phyloP scores from a whole-genome alignment of 2,888 invertebrate species.

The Scaptomyza flava region DNA sequence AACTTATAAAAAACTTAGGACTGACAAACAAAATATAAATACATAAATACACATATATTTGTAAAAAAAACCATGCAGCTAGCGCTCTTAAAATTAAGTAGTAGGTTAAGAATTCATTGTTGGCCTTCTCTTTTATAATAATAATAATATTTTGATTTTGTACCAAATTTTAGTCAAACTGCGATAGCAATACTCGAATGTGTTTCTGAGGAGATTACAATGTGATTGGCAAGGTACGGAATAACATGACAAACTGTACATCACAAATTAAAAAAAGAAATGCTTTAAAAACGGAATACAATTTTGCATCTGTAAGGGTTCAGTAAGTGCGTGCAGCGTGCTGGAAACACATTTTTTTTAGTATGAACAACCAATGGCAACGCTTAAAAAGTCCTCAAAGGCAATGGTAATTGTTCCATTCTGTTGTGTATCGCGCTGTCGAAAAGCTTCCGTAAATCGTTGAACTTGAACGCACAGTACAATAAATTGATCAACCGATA shows the following conservation, averaged over 20 bases:
- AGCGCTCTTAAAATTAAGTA: too few species aligned
- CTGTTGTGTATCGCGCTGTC: slow-evolving; percentile 90
- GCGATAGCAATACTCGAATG: slow-evolving; percentile 55
- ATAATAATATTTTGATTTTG: too few species aligned
- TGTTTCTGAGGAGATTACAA: slow-evolving; percentile 56
- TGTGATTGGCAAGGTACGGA: slow-evolving; percentile 39
- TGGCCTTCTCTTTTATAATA: too few species aligned
- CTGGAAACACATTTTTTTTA: slow-evolving; percentile 16
- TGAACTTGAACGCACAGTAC: slow-evolving; percentile 95
- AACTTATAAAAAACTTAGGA: too few species aligned
- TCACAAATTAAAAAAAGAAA: slow-evolving; percentile 42
- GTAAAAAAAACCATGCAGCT: too few species aligned
- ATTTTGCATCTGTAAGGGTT: slow-evolving; percentile 15
- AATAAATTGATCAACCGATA: slow-evolving; percentile 94
- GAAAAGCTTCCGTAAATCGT: slow-evolving; percentile 94
- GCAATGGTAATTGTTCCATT: slow-evolving; percentile 93
- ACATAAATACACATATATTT: too few species aligned
- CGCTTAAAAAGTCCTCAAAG: slow-evolving; percentile 95
- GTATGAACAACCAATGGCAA: slow-evolving; percentile 90
- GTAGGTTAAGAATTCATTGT: too few species aligned
- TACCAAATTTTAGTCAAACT: slow-evolving; percentile 54
- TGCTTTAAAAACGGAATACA: slow-evolving; percentile 58
- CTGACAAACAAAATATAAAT: too few species aligned
- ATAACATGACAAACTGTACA: slow-evolving; percentile 38
- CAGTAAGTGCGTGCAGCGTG: not conserved